Percentiles rank a stretch among this genome's conserved stretches.
These are phyloP conservation scores for Axis porcinus DNA, from an alignment of 2,113 vertebrate genomes.

Conservation along the genomic window DNA sequence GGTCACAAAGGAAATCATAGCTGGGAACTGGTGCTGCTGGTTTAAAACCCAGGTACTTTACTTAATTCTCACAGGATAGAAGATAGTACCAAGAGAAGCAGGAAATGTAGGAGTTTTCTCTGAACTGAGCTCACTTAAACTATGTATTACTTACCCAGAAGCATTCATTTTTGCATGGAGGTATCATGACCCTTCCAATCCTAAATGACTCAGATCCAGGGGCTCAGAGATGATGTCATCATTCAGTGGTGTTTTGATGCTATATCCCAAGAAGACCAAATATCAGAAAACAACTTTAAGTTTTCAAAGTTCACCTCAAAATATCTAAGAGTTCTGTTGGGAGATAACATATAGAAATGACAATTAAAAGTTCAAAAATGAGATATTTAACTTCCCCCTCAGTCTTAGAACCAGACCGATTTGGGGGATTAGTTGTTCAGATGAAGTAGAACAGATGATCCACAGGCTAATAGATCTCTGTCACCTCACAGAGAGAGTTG, in stretches of 20 bases:
- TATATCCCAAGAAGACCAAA: conserved; percentile 49
- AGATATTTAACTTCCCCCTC: neutral
- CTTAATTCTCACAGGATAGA: neutral
- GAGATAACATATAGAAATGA: neutral
- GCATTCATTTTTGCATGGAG: neutral
- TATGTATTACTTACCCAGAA: neutral
- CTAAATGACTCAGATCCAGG: conserved; percentile 48
- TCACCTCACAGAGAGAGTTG: neutral
- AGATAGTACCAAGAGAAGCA: neutral
- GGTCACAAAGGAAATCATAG: neutral
- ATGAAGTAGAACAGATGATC: neutral
- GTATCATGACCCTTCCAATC: conserved; percentile 32
- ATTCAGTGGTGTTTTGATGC: neutral
- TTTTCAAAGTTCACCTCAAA: conserved; percentile 60
- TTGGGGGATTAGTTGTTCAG: neutral
- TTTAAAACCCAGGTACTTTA: neutral
- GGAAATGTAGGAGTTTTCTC: neutral
- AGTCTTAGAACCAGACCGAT: neutral
- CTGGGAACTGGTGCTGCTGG: neutral
- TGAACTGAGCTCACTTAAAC: neutral
- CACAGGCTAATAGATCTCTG: neutral
- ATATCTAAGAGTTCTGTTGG: conserved; percentile 47
- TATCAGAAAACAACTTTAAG: conserved; percentile 61
- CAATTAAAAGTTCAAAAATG: neutral
- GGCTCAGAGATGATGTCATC: conserved; percentile 62